Evolutionary conservation across 1,140 invertebrate genomes (phyloP).

Genomic region (Pogonomyrmex californicus): DNA sequence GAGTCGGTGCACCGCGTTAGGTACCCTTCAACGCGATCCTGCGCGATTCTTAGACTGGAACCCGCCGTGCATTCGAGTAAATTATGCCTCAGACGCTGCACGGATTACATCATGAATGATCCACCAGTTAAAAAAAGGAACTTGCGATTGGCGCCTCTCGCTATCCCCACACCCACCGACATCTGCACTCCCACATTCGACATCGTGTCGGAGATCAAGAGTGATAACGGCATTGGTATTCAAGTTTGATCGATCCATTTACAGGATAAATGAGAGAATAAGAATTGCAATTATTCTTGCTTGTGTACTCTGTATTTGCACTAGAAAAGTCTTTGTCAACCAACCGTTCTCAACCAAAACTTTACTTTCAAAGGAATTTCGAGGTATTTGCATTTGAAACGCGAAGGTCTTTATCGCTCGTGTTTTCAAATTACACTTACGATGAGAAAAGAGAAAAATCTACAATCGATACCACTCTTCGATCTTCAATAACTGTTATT

Average conservation of each 20-base stretch:
- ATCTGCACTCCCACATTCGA: conserved; percentile 83
- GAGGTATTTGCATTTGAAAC: not conserved
- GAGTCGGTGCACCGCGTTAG: conserved; percentile 76
- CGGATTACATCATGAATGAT: conserved; percentile 71
- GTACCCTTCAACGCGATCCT: conserved; percentile 65
- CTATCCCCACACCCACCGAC: conserved; percentile 80
- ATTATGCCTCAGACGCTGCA: conserved; percentile 66
- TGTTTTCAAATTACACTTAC: conserved; percentile 46
- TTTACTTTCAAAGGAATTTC: not conserved
- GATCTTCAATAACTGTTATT: not conserved
- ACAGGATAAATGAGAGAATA: not conserved
- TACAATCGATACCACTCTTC: conserved; percentile 7
- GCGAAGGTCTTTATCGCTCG: not conserved
- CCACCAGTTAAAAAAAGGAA: conserved; percentile 63
- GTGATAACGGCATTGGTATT: conserved; percentile 79
- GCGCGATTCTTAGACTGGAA: conserved; percentile 75
- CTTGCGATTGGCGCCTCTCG: conserved; percentile 77
- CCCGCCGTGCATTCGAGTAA: conserved; percentile 73
- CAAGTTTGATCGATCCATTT: conserved; percentile 73
- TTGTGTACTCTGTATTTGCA: not conserved
- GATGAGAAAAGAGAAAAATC: conserved; percentile 36
- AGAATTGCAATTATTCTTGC: not conserved
- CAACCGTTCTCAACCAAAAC: not conserved
- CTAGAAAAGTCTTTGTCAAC: not conserved
- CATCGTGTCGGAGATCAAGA: conserved; percentile 80